Evolutionary conservation across 2,113 vertebrate genomes (phyloP).

Genomic region (Marmota flaviventris): DNA sequence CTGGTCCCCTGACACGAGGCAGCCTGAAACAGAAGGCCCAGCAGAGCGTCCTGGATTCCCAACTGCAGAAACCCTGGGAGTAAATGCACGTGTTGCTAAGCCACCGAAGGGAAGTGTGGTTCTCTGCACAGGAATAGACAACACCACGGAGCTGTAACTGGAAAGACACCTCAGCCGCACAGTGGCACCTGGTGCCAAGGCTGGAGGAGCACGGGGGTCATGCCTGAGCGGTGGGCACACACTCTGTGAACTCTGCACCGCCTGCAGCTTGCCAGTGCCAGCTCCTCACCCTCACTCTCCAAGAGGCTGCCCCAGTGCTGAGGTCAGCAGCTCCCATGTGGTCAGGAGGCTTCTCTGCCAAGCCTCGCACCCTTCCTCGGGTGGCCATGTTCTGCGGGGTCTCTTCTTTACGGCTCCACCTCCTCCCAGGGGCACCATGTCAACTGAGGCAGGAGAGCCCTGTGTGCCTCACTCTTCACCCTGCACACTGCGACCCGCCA

Average conservation of each 20-base stretch:
- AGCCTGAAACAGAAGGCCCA: accelerated
- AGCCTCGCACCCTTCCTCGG: accelerated
- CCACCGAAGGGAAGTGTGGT: not conserved
- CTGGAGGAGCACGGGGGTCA: not conserved
- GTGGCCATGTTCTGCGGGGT: not conserved
- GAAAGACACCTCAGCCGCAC: not conserved
- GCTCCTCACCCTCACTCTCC: not conserved
- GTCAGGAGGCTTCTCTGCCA: not conserved
- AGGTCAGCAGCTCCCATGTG: no score
- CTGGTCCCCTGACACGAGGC: not conserved
- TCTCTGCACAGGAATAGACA: not conserved
- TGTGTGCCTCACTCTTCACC: not conserved
- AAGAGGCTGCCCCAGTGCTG: accelerated
- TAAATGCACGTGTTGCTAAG: accelerated
- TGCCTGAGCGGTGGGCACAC: not conserved
- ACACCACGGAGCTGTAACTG: not conserved
- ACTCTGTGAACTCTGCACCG: not conserved
- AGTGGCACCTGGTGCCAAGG: accelerated
- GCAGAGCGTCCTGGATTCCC: no score
- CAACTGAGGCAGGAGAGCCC: not conserved
- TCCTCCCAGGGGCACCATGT: no score
- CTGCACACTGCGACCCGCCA: accelerated
- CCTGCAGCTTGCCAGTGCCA: not conserved
- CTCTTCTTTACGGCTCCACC: not conserved
- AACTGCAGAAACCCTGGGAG: accelerated